Percentiles rank a stretch among this genome's conserved stretches.
These are phyloP conservation scores for Hyperopisus bebe DNA, from an alignment of 2,113 vertebrate genomes.

Conservation along the genomic window DNA sequence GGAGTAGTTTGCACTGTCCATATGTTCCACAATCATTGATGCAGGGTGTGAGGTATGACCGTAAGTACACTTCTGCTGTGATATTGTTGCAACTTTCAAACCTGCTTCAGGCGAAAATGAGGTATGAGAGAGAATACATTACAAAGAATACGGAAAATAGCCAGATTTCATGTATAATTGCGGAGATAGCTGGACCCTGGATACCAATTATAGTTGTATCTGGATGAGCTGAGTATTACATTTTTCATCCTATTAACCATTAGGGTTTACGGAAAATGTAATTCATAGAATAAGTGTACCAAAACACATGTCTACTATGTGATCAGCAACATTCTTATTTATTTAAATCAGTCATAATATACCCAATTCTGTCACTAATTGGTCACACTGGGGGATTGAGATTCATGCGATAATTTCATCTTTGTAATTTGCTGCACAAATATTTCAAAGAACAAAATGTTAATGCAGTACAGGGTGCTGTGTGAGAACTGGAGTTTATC, in stretches of 20 bases:
- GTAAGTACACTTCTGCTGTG: slow-evolving; percentile 84
- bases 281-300: background rate
- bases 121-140: background rate
- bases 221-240: background rate
- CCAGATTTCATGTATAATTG: background rate
- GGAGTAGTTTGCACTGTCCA: slow-evolving; percentile 94
- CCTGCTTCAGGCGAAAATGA: slow-evolving; percentile 49
- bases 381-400: background rate
- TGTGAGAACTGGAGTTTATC: background rate
- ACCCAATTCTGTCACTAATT: background rate
- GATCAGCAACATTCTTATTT: background rate
- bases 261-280: background rate
- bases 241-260: background rate
- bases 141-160: background rate
- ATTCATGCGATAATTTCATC: background rate
- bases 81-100: slow-evolving; percentile 75
- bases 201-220: background rate
- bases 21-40: slow-evolving; percentile 94
- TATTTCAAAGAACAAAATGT: background rate
- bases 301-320: background rate
- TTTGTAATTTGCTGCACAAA: background rate
- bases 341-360: background rate
- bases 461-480: background rate
- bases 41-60: slow-evolving; percentile 88
- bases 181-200: background rate